Conservation (phyloP, 2,888 invertebrate species). For the Caenorhabditis auriculariae region DNA sequence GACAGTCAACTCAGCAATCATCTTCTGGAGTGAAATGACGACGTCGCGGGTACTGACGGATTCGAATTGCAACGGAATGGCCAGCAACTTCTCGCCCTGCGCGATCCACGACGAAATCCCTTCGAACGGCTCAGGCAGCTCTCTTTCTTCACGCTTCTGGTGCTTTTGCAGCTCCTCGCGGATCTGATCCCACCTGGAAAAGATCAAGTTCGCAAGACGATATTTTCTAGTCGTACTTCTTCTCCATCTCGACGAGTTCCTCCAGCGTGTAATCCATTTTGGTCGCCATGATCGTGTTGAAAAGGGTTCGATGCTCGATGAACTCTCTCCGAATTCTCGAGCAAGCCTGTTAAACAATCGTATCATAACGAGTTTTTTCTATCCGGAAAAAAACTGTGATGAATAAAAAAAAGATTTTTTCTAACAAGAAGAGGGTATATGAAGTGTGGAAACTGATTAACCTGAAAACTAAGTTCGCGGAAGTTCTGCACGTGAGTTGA, state of each 20-base stretch:
- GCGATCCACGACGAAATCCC: constrained; percentile 41
- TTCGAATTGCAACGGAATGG: constrained; percentile 30
- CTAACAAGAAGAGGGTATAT: too few species aligned
- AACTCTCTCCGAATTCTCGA: constrained; percentile 49
- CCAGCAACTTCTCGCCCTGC: constrained; percentile 36
- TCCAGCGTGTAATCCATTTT: constrained; percentile 44
- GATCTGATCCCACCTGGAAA: constrained; percentile 40
- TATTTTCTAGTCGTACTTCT: constrained; percentile 21
- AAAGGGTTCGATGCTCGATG: constrained; percentile 48
- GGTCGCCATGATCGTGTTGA: constrained; percentile 46
- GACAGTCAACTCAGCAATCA: constrained; percentile 33
- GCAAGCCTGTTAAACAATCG: too few species aligned
- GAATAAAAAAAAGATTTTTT: too few species aligned
- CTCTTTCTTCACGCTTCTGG: constrained; percentile 31
- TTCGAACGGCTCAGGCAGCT: constrained; percentile 44
- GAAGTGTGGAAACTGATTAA: too few species aligned
- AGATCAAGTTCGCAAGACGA: neutral
- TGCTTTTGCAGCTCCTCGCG: constrained; percentile 44
- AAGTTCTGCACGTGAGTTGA: constrained; percentile 28
- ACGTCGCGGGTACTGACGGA: constrained; percentile 32
- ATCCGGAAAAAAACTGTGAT: too few species aligned
- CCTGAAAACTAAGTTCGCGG: too few species aligned
- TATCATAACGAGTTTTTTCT: too few species aligned
- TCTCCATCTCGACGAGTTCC: constrained; percentile 47
- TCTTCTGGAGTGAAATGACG: constrained; percentile 19